Conservation (phyloP, 2,888 invertebrate genomes). For the Labia minor region DNA sequence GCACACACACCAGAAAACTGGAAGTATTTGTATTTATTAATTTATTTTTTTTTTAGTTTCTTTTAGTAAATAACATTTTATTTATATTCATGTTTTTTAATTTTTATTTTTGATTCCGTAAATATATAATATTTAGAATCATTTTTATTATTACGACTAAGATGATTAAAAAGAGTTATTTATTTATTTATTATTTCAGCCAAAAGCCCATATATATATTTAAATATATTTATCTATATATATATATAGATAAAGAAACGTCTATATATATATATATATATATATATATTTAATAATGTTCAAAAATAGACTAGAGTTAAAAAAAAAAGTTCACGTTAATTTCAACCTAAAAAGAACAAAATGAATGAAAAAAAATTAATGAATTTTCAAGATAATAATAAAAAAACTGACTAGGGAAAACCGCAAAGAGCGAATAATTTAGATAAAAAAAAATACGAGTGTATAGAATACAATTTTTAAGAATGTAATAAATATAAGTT, state of each 20-base stretch:
- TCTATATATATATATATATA: too few species aligned
- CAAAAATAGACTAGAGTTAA: too few species aligned
- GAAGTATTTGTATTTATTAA: neutral
- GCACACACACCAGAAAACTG: neutral
- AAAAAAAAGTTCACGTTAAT: too few species aligned
- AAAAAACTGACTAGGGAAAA: neutral
- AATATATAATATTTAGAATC: too few species aligned
- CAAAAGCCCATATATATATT: neutral
- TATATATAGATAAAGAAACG: too few species aligned
- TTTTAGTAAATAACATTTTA: neutral
- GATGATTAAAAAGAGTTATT: conserved; percentile 4
- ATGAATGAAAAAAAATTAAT: too few species aligned
- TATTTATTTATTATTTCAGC: neutral
- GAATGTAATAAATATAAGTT: too few species aligned
- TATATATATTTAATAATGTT: too few species aligned
- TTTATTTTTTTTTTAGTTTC: neutral
- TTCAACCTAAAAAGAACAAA: too few species aligned
- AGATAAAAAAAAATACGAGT: neutral
- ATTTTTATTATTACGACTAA: neutral
- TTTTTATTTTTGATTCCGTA: neutral
- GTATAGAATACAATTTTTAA: too few species aligned
- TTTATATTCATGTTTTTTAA: neutral
- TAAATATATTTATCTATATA: too few species aligned
- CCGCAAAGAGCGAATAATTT: neutral
- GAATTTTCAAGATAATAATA: too few species aligned